phyloP scores from a whole-genome alignment of 2,113 vertebrate genomes.

The Austrofundulus limnaeus region DNA sequence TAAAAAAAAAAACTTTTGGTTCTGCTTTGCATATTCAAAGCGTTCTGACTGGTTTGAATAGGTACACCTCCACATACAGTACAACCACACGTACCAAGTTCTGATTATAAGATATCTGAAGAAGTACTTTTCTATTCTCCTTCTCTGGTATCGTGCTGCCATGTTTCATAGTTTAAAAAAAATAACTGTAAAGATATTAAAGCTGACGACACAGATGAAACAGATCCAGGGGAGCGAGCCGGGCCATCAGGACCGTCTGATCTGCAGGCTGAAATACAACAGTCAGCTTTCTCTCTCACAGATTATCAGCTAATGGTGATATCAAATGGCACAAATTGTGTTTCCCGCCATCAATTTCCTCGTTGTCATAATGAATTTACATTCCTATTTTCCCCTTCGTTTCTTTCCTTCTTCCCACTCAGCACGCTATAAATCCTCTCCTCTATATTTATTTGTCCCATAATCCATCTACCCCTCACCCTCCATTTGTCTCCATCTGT shows the following conservation, averaged over 20 bases:
- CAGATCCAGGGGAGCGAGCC: slow-evolving; percentile 11
- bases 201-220: slow-evolving; percentile 14
- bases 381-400: background rate
- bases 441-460: slow-evolving; percentile 36
- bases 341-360: slow-evolving; percentile 51
- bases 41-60: slow-evolving; percentile 43
- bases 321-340: slow-evolving; percentile 62
- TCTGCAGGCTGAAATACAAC: slow-evolving; percentile 28
- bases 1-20: slow-evolving; percentile 50
- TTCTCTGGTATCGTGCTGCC: slow-evolving; percentile 5
- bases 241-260: slow-evolving; percentile 27
- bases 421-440: slow-evolving; percentile 25
- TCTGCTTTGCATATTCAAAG: slow-evolving; percentile 62
- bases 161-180: background rate
- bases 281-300: slow-evolving; percentile 29
- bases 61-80: slow-evolving; percentile 8
- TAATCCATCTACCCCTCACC: slow-evolving; percentile 35
- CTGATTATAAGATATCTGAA: no score
- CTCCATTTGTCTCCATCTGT: slow-evolving; percentile 20
- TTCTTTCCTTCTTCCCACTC: slow-evolving; percentile 19
- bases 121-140: slow-evolving; percentile 5
- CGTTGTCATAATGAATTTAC: slow-evolving; percentile 38
- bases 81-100: slow-evolving; percentile 8
- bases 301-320: slow-evolving; percentile 57
- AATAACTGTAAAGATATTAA: slow-evolving; percentile 26